These are phyloP conservation scores for Meteorus cinctellus DNA, from an alignment of 2,888 invertebrate species.

Conservation along the genomic window DNA sequence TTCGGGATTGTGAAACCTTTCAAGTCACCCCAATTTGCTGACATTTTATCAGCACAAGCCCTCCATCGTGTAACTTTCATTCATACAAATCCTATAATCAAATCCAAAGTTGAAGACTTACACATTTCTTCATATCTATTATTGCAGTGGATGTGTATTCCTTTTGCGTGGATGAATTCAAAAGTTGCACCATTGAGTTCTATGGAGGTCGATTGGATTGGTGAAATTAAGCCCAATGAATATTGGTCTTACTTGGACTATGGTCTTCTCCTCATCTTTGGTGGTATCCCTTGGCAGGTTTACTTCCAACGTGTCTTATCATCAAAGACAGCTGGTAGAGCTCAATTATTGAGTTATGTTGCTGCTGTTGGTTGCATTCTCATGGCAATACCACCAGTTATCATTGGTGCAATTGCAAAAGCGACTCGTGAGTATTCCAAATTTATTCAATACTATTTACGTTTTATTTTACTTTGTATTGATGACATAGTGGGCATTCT, in stretches of 20 bases:
- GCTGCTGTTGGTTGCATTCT: constrained; percentile 96
- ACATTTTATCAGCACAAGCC: constrained; percentile 24
- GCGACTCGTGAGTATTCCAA: constrained; percentile 83
- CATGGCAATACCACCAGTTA: constrained; percentile 97
- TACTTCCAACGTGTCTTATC: constrained; percentile 99
- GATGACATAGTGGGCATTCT: no score
- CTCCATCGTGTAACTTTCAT: not conserved
- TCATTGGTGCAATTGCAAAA: constrained; percentile 98
- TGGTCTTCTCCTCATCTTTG: constrained; percentile 91
- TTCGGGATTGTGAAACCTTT: constrained; percentile 45
- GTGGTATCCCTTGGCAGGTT: constrained; percentile 98
- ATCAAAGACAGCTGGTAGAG: constrained; percentile 94
- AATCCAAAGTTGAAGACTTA: not conserved
- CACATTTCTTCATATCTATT: constrained; percentile 5
- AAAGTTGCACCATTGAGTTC: constrained; percentile 88
- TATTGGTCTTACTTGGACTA: constrained; percentile 91
- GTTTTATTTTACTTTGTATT: not conserved
- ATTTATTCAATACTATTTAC: constrained; percentile 33
- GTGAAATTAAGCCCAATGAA: constrained; percentile 81
- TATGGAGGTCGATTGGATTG: constrained; percentile 93
- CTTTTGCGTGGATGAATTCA: constrained; percentile 93
- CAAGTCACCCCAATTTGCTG: constrained; percentile 40
- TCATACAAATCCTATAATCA: not conserved
- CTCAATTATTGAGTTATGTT: constrained; percentile 95
- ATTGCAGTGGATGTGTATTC: constrained; percentile 94